Conservation (phyloP, 2,113 vertebrate genomes). For the Alectura lathami region DNA sequence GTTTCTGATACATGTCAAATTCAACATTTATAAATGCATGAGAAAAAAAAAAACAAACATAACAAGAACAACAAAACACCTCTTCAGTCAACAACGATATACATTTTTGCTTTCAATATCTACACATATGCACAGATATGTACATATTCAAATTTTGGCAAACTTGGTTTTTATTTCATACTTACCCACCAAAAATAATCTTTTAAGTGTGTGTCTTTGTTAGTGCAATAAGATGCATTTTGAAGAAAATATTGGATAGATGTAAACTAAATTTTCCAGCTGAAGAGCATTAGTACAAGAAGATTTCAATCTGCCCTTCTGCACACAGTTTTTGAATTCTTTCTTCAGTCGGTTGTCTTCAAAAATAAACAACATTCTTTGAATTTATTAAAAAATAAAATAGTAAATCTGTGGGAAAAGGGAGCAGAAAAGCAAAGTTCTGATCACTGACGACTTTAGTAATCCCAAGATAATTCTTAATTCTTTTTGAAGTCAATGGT, state of each 20-base stretch:
- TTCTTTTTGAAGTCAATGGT: constrained; percentile 41
- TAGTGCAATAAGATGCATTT: background rate
- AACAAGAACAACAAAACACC: background rate
- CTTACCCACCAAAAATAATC: background rate
- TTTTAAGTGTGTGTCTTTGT: background rate
- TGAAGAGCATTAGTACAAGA: background rate
- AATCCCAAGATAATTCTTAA: constrained; percentile 44
- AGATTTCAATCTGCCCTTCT: background rate
- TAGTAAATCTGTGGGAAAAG: constrained; percentile 55
- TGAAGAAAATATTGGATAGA: background rate
- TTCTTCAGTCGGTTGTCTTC: constrained; percentile 8
- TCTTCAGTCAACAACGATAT: background rate
- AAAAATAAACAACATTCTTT: constrained; percentile 53
- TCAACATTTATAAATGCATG: background rate
- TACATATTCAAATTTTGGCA: background rate
- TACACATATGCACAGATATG: background rate
- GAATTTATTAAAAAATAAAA: background rate
- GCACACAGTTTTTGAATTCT: background rate
- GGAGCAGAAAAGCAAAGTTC: constrained; percentile 21
- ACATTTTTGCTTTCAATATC: background rate
- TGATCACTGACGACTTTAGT: background rate
- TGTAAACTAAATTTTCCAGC: background rate
- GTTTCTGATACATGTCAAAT: background rate
- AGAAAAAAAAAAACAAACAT: background rate
- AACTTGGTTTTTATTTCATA: background rate